phyloP scores from a whole-genome alignment of 1,140 invertebrate species.

The Sogatella furcifera region DNA sequence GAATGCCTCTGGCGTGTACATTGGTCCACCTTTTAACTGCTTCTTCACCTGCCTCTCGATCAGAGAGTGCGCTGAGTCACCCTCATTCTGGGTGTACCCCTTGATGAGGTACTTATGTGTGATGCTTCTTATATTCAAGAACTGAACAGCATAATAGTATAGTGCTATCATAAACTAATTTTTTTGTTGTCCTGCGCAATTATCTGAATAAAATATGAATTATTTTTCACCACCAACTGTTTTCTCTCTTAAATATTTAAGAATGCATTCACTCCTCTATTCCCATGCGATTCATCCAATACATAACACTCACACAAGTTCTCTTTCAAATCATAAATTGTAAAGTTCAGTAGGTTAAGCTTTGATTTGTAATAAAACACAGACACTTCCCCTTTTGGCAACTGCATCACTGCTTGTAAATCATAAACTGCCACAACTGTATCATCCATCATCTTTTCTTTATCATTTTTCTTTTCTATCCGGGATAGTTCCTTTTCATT shows the following conservation, averaged over 20 bases:
- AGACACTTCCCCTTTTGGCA: conserved; percentile 16
- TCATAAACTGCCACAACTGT: conserved; percentile 7
- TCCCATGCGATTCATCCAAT: conserved; percentile 35
- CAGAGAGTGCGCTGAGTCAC: conserved; percentile 6
- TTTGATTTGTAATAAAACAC: conserved; percentile 24
- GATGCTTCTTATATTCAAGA: conserved; percentile 9
- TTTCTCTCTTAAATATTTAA: conserved; percentile 21
- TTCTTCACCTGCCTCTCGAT: conserved; percentile 28
- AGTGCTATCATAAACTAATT: conserved; percentile 29
- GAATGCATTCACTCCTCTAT: conserved; percentile 31
- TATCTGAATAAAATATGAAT: conserved; percentile 30
- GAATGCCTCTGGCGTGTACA: not conserved
- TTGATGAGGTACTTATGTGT: conserved; percentile 14
- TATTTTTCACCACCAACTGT: conserved; percentile 8
- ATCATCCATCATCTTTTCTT: not conserved
- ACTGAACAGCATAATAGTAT: conserved; percentile 24
- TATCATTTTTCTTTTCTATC: not conserved
- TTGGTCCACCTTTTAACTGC: not conserved
- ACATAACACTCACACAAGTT: conserved; percentile 28
- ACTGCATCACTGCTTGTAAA: conserved; percentile 6
- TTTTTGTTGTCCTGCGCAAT: conserved; percentile 32
- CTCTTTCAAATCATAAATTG: conserved; percentile 20
- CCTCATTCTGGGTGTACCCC: conserved; percentile 13
- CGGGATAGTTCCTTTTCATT: conserved; percentile 2
- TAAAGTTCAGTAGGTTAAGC: conserved; percentile 25